phyloP scores from a whole-genome alignment of 2,797 vertebrate species.

The Trematomus bernacchii region DNA sequence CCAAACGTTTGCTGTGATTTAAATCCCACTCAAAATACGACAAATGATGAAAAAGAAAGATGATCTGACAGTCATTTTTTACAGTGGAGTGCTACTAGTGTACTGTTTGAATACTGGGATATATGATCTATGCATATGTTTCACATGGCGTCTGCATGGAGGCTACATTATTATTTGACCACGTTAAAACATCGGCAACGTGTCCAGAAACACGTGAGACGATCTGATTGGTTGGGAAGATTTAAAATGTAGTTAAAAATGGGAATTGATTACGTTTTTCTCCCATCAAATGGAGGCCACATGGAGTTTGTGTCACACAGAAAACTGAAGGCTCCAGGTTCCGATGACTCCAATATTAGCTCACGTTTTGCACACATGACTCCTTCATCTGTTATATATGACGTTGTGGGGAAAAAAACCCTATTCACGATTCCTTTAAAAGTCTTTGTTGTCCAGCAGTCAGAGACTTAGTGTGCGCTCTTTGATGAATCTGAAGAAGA shows the following conservation, averaged over 20 bases:
- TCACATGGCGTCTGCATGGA: slow-evolving; percentile 61
- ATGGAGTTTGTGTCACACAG: neutral
- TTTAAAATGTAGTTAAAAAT: too few species aligned
- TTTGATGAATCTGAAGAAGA: neutral
- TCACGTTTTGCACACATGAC: neutral
- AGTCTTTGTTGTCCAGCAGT: slow-evolving; percentile 54
- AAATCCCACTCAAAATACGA: neutral
- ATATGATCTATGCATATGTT: too few species aligned
- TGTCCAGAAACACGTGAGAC: slow-evolving; percentile 29
- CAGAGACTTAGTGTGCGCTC: slow-evolving; percentile 49
- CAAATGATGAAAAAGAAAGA: slow-evolving; percentile 18
- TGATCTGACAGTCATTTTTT: slow-evolving; percentile 23
- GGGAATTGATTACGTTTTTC: too few species aligned
- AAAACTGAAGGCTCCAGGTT: slow-evolving; percentile 37
- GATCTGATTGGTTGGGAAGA: too few species aligned
- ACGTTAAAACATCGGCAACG: slow-evolving; percentile 25
- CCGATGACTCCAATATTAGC: neutral
- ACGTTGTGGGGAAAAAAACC: slow-evolving; percentile 22
- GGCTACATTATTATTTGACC: slow-evolving; percentile 68
- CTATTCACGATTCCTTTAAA: slow-evolving; percentile 18
- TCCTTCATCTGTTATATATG: slow-evolving; percentile 23
- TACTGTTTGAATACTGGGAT: slow-evolving; percentile 41
- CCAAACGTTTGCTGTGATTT: neutral
- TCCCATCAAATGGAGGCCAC: too few species aligned
- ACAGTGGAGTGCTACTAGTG: slow-evolving; percentile 64